Evolutionary conservation across 1,140 invertebrate species (phyloP).

Genomic region (Rhizoglyphus robini): DNA sequence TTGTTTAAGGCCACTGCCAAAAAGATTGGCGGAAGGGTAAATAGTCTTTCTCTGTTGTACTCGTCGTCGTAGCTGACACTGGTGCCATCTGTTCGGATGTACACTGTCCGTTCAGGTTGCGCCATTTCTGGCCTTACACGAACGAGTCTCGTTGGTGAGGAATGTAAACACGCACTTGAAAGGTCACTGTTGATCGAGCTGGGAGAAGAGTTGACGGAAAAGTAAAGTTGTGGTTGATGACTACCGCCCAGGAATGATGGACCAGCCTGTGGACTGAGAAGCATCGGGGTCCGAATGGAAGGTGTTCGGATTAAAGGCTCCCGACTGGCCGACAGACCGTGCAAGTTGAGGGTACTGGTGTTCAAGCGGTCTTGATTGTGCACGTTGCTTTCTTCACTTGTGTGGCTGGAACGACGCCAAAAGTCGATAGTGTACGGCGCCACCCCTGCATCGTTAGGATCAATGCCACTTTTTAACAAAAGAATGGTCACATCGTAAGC

Average conservation of each 20-base stretch:
- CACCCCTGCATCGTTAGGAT: conserved; percentile 40
- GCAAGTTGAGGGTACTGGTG: conserved; percentile 7
- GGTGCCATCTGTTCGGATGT: background rate
- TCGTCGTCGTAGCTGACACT: conserved; percentile 30
- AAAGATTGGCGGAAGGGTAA: conserved; percentile 42
- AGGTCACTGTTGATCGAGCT: conserved; percentile 13
- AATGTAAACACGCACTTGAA: background rate
- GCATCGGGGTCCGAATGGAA: conserved; percentile 2
- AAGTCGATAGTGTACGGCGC: background rate
- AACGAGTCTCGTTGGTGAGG: conserved; percentile 2
- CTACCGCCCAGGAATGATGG: background rate
- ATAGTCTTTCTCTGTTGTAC: conserved; percentile 39
- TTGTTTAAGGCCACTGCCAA: conserved; percentile 41
- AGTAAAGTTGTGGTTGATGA: background rate
- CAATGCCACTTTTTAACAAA: conserved; percentile 42
- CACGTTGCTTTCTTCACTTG: conserved; percentile 8
- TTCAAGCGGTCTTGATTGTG: background rate
- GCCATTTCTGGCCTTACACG: conserved; percentile 6
- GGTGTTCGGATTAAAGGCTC: conserved; percentile 17
- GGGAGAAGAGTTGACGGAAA: conserved; percentile 3
- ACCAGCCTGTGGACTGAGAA: conserved; percentile 3
- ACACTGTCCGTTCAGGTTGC: background rate
- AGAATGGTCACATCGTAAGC: conserved; percentile 42
- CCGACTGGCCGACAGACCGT: background rate
- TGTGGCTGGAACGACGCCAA: conserved; percentile 17